phyloP scores from a whole-genome alignment of 2,113 vertebrate genomes.

The Sturnira hondurensis region DNA sequence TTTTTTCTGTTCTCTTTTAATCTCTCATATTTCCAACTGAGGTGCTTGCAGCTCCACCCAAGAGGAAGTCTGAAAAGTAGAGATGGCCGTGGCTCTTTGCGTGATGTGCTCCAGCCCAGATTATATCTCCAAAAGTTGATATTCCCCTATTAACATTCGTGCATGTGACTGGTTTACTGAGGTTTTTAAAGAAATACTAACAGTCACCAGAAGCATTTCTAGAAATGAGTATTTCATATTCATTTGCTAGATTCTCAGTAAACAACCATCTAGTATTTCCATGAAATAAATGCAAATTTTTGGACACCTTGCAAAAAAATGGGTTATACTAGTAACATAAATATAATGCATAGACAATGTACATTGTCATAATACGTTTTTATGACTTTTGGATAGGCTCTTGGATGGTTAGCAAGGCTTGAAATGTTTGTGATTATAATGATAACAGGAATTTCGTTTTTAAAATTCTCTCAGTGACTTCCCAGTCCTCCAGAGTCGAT shows the following conservation, averaged over 20 bases:
- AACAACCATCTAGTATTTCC: slow-evolving; percentile 17
- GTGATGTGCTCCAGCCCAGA: neutral
- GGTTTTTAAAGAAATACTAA: neutral
- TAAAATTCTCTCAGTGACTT: neutral
- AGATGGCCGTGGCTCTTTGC: neutral
- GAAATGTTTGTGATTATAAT: neutral
- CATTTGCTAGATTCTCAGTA: neutral
- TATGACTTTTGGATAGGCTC: neutral
- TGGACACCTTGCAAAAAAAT: neutral
- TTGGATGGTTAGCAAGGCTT: neutral
- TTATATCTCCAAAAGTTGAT: neutral
- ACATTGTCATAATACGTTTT: neutral
- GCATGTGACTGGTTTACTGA: neutral
- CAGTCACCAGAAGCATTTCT: neutral
- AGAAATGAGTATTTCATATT: slow-evolving; percentile 19
- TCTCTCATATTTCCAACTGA: neutral
- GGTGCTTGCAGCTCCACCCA: neutral
- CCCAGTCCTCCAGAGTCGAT: neutral
- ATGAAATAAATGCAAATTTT: slow-evolving; percentile 1
- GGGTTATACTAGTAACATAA: neutral
- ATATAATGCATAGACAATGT: neutral
- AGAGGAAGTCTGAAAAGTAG: neutral
- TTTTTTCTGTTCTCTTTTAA: neutral
- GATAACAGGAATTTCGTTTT: neutral
- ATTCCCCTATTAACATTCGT: neutral